Evolutionary conservation across 2,797 vertebrate species (phyloP), one percentile per base, ranked within the genome.

Genomic region (Sebastes elongatus): DNA sequence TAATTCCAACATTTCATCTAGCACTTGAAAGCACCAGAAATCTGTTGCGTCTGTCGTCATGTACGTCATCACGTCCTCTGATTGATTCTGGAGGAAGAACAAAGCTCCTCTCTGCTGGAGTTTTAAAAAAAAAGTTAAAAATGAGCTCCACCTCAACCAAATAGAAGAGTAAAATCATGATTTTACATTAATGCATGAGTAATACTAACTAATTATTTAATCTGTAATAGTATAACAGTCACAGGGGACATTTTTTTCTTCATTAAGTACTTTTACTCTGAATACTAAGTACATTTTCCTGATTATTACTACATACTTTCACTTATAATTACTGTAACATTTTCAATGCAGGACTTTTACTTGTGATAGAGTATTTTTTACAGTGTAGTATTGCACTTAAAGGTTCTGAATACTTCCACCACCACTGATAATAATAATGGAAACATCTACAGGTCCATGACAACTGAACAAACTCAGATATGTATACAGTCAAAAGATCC

Each of bases 41-140:
- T 23, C 68, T 25, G 11, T 53, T 38, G n/a, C 72, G 81, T 71
- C 32, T 11, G 27, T 57, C 23, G 32, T 35, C 16, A 10, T 0
- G 1, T 0, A 33, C 83, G 71, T 82, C 77, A 85, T 68, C 35
- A 65, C 74, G 80, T 59, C 46, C 5, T 61, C 25, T 49, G 6
- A 4, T 14, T 56, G 62, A 52, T 32, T 23, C 60, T 20, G 67
- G 60, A 16, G 22, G 33, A 46, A 7, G 18, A 65, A 18, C 25
- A 16, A 7, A 10, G 14, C 28, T n/a, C 6, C 9, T 23, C 53
- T 55, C 22, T 49, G 18, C 18, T 49, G 27, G 28, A 35, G 35
- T 35, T 35, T 35, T 30, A 10, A 30, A 30, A 60, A 60, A 20
- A 5, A 0, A 60, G 27, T 30, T 18, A 0, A 60, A 20, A 60